Evolutionary conservation across 2,797 vertebrate species (phyloP).

Genomic region (Pangasius mekongensis): DNA sequence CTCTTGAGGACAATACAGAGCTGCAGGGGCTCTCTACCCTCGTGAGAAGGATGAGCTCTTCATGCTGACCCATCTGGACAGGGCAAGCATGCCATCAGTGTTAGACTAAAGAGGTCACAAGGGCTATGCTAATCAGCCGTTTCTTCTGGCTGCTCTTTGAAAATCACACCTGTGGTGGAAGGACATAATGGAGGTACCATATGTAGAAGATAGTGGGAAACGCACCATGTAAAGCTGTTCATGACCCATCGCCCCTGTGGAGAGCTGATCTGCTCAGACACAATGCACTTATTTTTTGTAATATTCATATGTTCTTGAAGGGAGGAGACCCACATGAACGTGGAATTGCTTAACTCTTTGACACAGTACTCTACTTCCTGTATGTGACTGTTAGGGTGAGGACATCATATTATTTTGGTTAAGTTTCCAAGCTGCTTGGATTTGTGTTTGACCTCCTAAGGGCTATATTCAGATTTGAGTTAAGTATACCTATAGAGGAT

Average conservation of each 20-base stretch:
- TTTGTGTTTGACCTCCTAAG: background rate
- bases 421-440: background rate
- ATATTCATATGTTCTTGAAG: background rate
- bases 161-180: constrained; percentile 9
- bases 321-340: constrained; percentile 3
- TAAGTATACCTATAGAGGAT: background rate
- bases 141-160: background rate
- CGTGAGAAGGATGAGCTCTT: constrained; percentile 9
- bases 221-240: background rate
- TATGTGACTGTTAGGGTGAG: background rate
- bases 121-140: constrained; percentile 14
- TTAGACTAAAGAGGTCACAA: constrained; percentile 19
- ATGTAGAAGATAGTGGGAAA: background rate
- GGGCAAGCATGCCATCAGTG: constrained; percentile 7
- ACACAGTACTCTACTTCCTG: background rate
- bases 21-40: background rate
- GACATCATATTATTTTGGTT: background rate
- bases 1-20: constrained; percentile 1
- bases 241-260: background rate
- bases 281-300: background rate
- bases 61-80: constrained; percentile 32
- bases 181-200: background rate
- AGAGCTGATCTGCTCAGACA: constrained; percentile 1
- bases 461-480: background rate
- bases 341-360: constrained; percentile 11